Evolutionary conservation across 2,888 invertebrate genomes (phyloP), one percentile per base, ranked within the genome.

Genomic region (Drosophila tripunctata): DNA sequence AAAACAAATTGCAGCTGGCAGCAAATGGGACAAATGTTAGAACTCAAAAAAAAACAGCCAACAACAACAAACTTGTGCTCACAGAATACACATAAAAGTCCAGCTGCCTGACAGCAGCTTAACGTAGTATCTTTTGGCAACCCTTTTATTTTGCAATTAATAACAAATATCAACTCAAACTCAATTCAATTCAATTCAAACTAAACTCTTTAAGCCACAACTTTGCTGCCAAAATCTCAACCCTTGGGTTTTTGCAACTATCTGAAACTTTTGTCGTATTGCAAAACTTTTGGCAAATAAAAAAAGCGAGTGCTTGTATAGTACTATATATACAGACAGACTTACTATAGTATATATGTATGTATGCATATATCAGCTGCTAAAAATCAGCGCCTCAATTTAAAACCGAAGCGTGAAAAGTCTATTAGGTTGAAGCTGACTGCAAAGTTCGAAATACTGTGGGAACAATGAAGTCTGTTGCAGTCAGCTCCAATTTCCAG

Each of bases 321-420:
- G 4, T 50, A 15, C n/a, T 35, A 47, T 40, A 38, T 51, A 48
- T 33, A 43, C 57, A 41, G n/a, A 61, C 19, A 50, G 35, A 67
- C 44, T 48, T 52, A 44, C 27, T 43, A 36, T 19, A 40, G 17
- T 24, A 47, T 22, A 22, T 10, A 43, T 54, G 35, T 58, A 51
- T 50, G 51, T 48, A 24, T 14, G 17, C 24, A 51, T 52, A 43
- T 82, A 81, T 81, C 88, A 63, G 66, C 79, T 66, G 79, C 57
- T 72, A 33, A 68, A 73, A 85, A 87, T 87, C 81, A 81, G 76
- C 88, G 69, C 81, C 76, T 87, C 88, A 85, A 82, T 78, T 88
- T 86, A 86, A 82, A 82, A 71, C 76, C 86, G 57, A 82, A 87
- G 81, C 86, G 81, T 87, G 81, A 82, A 82, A 87, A 82, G 88